Conservation (phyloP, 2,113 vertebrate species). For the Oncorhynchus keta region DNA sequence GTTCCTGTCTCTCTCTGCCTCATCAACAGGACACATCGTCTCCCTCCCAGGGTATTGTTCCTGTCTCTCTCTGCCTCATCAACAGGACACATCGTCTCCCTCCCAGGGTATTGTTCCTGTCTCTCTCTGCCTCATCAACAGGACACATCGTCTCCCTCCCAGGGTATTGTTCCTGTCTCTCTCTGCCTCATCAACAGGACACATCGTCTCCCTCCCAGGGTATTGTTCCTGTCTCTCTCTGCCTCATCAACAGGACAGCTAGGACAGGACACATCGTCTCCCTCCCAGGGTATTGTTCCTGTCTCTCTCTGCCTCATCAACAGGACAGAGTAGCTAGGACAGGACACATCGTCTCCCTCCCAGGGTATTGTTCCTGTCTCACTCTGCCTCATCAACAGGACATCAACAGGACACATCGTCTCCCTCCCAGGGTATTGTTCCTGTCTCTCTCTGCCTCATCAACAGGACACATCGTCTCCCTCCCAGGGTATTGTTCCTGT, state of each 20-base stretch:
- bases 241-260: background rate
- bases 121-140: background rate
- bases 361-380: slow-evolving; percentile 7
- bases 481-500: slow-evolving; percentile 12
- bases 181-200: background rate
- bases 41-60: slow-evolving; percentile 14
- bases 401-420: slow-evolving; percentile 6
- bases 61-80: background rate
- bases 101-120: slow-evolving; percentile 10
- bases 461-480: slow-evolving; percentile 8
- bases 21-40: slow-evolving; percentile 3
- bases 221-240: slow-evolving; percentile 5
- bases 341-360: slow-evolving; percentile 11
- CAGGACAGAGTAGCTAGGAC: too few relatives aligned
- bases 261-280: too few relatives aligned
- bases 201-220: slow-evolving; percentile 11
- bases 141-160: background rate
- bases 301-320: background rate
- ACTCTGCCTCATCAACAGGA: background rate
- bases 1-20: background rate
- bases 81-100: background rate
- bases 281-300: slow-evolving; percentile 14
- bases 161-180: slow-evolving; percentile 6
- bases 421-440: slow-evolving; percentile 8
- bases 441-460: background rate